These are phyloP conservation scores for Meliscaeva auricollis DNA, from an alignment of 2,888 invertebrate species.

Conservation along the genomic window DNA sequence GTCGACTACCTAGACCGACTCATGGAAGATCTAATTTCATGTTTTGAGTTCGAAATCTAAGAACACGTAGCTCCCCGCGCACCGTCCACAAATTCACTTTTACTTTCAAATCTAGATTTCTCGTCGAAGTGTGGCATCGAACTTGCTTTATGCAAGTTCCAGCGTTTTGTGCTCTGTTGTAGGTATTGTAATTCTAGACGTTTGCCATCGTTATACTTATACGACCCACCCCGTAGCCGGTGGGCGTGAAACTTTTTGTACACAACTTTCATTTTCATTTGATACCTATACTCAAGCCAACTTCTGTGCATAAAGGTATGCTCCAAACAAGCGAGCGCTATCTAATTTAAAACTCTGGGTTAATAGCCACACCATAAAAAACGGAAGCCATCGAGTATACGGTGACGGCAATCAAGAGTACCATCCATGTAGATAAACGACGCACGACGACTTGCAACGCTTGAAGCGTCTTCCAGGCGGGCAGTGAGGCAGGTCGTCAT, in stretches of 20 bases:
- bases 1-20: not conserved
- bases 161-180: conserved; percentile 43
- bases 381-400: conserved; percentile 69
- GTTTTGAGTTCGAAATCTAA: conserved; percentile 49
- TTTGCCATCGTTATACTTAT: not conserved
- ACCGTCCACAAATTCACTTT: conserved; percentile 48
- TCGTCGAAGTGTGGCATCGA: conserved; percentile 51
- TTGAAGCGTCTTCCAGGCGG: conserved; percentile 27
- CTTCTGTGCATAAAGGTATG: conserved; percentile 40
- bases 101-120: conserved; percentile 62
- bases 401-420: too few species aligned
- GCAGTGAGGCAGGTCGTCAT: conserved; percentile 53
- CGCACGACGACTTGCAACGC: conserved; percentile 25
- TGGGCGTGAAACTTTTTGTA: conserved; percentile 31
- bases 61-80: conserved; percentile 16
- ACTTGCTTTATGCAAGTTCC: conserved; percentile 51
- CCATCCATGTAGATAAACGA: conserved; percentile 33
- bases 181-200: conserved; percentile 54
- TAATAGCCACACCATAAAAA: conserved; percentile 58
- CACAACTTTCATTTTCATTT: conserved; percentile 68
- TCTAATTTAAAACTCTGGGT: conserved; percentile 46
- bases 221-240: not conserved
- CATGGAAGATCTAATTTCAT: conserved; percentile 55
- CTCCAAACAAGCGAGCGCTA: too few species aligned
- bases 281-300: conserved; percentile 11